Conservation (phyloP, 2,888 invertebrate genomes). For the Thymelicus acteon region DNA sequence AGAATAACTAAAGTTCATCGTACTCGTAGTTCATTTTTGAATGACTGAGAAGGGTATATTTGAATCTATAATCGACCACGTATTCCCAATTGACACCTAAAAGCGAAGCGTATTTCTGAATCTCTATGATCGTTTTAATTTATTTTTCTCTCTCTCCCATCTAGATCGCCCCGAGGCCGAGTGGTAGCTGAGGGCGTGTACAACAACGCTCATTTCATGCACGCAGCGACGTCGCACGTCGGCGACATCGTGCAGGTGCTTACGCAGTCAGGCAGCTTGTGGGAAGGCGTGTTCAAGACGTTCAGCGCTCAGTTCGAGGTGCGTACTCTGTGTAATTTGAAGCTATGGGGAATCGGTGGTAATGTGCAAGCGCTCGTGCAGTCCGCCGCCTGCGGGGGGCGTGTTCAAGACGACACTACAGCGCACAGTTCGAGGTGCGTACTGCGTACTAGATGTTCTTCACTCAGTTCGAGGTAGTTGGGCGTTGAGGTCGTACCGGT, state of each 20-base stretch:
- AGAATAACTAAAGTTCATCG: not conserved
- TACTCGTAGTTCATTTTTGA: not conserved
- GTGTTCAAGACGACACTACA: too few species aligned
- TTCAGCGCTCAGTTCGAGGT: conserved; percentile 95
- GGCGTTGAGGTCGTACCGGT: too few species aligned
- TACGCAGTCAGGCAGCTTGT: conserved; percentile 92
- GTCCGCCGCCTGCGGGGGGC: too few species aligned
- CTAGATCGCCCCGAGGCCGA: conserved; percentile 89
- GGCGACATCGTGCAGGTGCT: conserved; percentile 93
- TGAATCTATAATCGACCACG: not conserved
- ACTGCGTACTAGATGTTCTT: too few species aligned
- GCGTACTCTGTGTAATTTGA: conserved; percentile 46
- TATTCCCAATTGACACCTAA: not conserved
- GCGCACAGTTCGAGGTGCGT: too few species aligned
- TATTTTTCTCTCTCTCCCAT: not conserved
- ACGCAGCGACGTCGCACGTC: conserved; percentile 93
- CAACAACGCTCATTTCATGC: conserved; percentile 95
- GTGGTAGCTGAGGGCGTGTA: conserved; percentile 94
- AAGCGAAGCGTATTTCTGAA: conserved; percentile 11
- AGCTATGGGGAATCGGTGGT: too few species aligned
- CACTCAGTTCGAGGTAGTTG: too few species aligned
- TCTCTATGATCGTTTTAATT: conserved; percentile 12
- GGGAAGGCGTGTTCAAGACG: conserved; percentile 96
- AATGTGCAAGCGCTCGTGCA: too few species aligned
- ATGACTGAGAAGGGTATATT: not conserved